These are phyloP conservation scores for Harpalus rubripes DNA, from an alignment of 2,888 invertebrate species.

Conservation along the genomic window DNA sequence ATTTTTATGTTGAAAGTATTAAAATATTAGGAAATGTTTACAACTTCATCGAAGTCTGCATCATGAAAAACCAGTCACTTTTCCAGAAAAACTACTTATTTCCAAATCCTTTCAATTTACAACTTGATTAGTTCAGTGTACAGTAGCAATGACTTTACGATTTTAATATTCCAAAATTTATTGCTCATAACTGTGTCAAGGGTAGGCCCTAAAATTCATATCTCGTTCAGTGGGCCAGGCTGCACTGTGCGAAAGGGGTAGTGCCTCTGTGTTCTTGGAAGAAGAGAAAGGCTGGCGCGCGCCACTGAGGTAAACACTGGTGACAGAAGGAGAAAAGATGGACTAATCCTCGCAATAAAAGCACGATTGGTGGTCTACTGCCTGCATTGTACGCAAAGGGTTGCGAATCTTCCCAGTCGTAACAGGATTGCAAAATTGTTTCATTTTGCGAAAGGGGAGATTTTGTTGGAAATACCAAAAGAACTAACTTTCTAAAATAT, in stretches of 20 bases:
- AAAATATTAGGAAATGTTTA: too few species aligned
- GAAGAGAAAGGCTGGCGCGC: conserved; percentile 9
- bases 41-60: neutral
- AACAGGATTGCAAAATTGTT: conserved; percentile 6
- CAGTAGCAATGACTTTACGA: conserved; percentile 23
- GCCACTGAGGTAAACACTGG: conserved; percentile 53
- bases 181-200: conserved; percentile 14
- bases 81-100: neutral
- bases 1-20: too few species aligned
- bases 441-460: neutral
- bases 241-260: conserved; percentile 5
- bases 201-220: conserved; percentile 39
- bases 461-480: neutral
- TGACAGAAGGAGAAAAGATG: conserved; percentile 52
- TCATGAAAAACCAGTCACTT: neutral
- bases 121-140: conserved; percentile 10
- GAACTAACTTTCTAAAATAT: neutral
- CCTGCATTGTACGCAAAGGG: conserved; percentile 3
- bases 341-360: conserved; percentile 38
- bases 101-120: conserved; percentile 20
- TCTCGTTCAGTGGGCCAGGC: conserved; percentile 49
- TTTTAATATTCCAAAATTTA: conserved; percentile 1
- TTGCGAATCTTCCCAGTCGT: conserved; percentile 4
- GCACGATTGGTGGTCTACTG: conserved; percentile 41
- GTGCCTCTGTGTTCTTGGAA: neutral